Base-by-base conservation (phyloP, 2,888 invertebrate species). In the Chrysopilus asiliformis region DNA sequence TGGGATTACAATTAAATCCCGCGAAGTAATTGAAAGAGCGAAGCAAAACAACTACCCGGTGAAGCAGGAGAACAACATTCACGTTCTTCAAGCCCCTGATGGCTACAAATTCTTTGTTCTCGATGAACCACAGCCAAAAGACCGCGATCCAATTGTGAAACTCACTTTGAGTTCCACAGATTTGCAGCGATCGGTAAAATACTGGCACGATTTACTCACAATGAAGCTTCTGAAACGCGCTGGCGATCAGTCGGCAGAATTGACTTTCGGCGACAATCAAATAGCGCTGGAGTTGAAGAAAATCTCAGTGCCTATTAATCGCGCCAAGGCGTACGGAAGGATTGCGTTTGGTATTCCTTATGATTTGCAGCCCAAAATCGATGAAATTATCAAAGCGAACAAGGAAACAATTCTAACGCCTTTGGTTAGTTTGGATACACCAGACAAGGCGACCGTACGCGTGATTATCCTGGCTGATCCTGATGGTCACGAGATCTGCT, bases 391-490 rank as follows among this genome's bases (percentile, higher is more conserved):
- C 41, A 73, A 76, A 46, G 72, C 75, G 4, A 72, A 72, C 2
- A 71, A 75, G 5, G 71, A 76, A 41, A 82, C 72, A 22, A 84
- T 97, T 47, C 66, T 95, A 10, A 95, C 87, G 1, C 90, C 91
- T 0, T 67, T 94, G 14, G 79, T 91, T 36, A 82, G 82, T n/a
- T 66, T 98, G 44, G 90, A 91, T 53, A 98, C 98, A 0, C 97
- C 97, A 0, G 97, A 91, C 30, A 98, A 97, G 62, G 94, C 94
- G 1, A 86, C 89, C 1, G 97, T 98, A 0, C 72, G 86, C 44
- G 97, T 98, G 20, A 85, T 98, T 39, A 97, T 98, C 52, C 67
- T 97, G 3, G 90, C 89, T 2, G 97, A 98, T 68, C 95, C 97
- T 0, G 91, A 95, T 65, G 87, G 77, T 1, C 95, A 95, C 60